These are phyloP conservation scores for Drosophila anomalata DNA, from an alignment of 2,888 invertebrate genomes.

Conservation along the genomic window DNA sequence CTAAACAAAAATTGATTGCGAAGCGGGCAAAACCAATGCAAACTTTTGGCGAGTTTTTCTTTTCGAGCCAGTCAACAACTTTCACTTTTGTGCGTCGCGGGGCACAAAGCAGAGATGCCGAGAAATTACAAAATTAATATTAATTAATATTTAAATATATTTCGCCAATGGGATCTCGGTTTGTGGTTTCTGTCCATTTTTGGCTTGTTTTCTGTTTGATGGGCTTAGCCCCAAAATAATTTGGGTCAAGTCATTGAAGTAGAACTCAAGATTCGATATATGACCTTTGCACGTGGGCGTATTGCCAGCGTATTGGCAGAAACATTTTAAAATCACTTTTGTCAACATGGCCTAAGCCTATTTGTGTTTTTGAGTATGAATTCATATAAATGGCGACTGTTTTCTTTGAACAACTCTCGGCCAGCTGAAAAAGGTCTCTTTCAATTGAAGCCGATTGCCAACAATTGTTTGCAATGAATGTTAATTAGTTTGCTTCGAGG, in stretches of 20 bases:
- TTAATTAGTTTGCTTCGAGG: slow-evolving; percentile 71
- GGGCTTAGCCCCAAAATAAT: slow-evolving; percentile 46
- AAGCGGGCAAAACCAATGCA: slow-evolving; percentile 37
- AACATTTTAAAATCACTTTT: slow-evolving; percentile 32
- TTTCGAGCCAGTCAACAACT: slow-evolving; percentile 44
- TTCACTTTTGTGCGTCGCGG: slow-evolving; percentile 43
- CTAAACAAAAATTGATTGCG: slow-evolving; percentile 56
- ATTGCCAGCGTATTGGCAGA: slow-evolving; percentile 22
- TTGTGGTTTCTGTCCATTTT: neutral
- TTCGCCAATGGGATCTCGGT: slow-evolving; percentile 38
- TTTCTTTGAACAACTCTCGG: slow-evolving; percentile 35
- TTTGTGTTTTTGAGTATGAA: slow-evolving; percentile 12
- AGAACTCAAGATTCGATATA: slow-evolving; percentile 53
- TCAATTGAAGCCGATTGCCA: slow-evolving; percentile 51
- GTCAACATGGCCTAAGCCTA: slow-evolving; percentile 31
- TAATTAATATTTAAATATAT: slow-evolving; percentile 66
- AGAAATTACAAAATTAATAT: slow-evolving; percentile 62
- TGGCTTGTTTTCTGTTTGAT: slow-evolving; percentile 26
- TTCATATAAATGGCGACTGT: slow-evolving; percentile 12
- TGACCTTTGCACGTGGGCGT: slow-evolving; percentile 73
- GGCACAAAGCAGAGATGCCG: slow-evolving; percentile 40
- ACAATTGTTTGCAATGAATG: slow-evolving; percentile 69
- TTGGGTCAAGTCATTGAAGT: slow-evolving; percentile 73
- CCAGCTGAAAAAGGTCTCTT: slow-evolving; percentile 41
- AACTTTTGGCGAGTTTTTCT: slow-evolving; percentile 47